Evolutionary conservation across 2,113 vertebrate genomes (phyloP).

Genomic region (Xenus cinereus): DNA sequence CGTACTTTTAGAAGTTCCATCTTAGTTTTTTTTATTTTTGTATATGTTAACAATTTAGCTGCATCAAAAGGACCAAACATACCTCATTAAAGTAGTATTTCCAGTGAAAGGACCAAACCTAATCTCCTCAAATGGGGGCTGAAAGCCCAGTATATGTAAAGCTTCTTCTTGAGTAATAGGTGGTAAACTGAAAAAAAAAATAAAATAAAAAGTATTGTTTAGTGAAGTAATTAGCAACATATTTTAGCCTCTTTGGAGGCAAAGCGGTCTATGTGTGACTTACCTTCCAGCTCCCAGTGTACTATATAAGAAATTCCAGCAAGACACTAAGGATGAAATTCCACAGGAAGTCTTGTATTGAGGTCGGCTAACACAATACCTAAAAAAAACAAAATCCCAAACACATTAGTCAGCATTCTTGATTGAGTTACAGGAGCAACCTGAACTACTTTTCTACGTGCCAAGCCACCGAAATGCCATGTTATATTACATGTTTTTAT

Average conservation of each 20-base stretch:
- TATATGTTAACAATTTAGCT: background rate
- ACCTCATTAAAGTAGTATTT: constrained; percentile 98
- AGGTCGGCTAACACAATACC: constrained; percentile 97
- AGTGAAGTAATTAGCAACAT: background rate
- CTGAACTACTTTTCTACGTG: background rate
- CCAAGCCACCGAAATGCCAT: background rate
- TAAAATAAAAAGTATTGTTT: background rate
- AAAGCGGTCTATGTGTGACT: background rate
- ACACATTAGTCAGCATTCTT: background rate
- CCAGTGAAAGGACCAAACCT: constrained; percentile 99
- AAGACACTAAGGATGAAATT: constrained; percentile 94
- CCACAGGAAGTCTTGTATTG: constrained; percentile 99
- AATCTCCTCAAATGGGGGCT: constrained; percentile 97
- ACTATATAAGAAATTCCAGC: constrained; percentile 98
- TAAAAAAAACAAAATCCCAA: constrained; percentile 45
- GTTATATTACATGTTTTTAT: background rate
- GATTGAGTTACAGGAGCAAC: background rate
- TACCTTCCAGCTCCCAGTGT: constrained; percentile 94
- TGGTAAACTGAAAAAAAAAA: constrained; percentile 79
- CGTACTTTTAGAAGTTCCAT: background rate
- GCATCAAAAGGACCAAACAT: background rate
- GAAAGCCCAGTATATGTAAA: constrained; percentile 94
- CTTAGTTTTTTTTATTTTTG: background rate
- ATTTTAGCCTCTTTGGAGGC: background rate
- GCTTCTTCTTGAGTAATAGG: constrained; percentile 97